These are phyloP conservation scores for Etia nguti DNA, from an alignment of 2,113 vertebrate genomes.

Conservation along the genomic window DNA sequence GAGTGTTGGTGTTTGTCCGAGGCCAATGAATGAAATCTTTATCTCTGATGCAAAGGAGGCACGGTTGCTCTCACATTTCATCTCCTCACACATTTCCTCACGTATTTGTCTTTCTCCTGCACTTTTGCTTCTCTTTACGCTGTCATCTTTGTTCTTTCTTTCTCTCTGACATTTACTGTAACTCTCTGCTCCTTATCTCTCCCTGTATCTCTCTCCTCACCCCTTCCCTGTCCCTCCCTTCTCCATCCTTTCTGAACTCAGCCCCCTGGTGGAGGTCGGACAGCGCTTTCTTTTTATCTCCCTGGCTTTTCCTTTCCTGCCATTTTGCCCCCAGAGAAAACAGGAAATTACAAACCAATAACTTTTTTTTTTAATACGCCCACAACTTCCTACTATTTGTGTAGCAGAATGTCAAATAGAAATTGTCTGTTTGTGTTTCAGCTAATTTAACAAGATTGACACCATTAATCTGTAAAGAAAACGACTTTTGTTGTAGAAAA, in stretches of 20 bases:
- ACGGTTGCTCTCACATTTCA: not conserved
- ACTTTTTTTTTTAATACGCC: not conserved
- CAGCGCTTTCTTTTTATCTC: not conserved
- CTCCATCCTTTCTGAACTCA: not conserved
- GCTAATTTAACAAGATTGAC: not conserved
- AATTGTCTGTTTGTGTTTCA: not conserved
- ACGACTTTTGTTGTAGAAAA: not conserved
- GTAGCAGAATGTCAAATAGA: not conserved
- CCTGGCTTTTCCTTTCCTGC: not conserved
- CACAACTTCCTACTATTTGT: not conserved
- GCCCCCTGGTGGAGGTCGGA: constrained; percentile 32
- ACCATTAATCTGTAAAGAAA: not conserved
- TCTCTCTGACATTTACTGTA: not conserved
- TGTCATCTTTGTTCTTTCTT: not conserved
- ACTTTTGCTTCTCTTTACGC: not conserved
- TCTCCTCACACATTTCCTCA: not conserved
- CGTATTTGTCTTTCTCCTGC: not conserved
- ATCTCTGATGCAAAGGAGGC: constrained; percentile 28
- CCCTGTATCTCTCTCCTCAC: not conserved
- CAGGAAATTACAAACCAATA: constrained; percentile 2
- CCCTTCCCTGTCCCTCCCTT: not conserved
- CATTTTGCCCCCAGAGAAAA: not conserved
- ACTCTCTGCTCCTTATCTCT: not conserved
- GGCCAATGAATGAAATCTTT: constrained; percentile 67
- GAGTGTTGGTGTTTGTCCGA: constrained; percentile 45